Base-by-base conservation (phyloP, 2,888 invertebrate genomes). In the Phorcus lineatus region DNA sequence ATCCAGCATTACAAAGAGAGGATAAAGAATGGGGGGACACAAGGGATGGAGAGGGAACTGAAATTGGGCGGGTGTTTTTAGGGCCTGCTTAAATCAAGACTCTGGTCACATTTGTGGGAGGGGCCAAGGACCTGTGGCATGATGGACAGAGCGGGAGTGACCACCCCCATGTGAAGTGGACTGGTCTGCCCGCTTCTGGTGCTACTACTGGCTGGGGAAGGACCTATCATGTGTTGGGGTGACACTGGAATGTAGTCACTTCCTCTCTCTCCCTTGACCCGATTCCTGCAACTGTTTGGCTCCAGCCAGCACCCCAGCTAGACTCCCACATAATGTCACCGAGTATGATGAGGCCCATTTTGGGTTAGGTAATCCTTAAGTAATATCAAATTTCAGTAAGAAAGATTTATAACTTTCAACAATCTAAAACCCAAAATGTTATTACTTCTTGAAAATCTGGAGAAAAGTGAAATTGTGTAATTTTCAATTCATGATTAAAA, bases 251-350 rank as follows among this genome's bases (percentile, higher is more conserved):
- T 67, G 36, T 54, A 77, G 40, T 40, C 77, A 53, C 77, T 70
- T 53, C 55, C 76, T 55, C 70, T 77, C 70, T 77, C 24, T 79
- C 62, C 40, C 77, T 55, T 47, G 53, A 54, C 31, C 78, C 53
- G 53, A 31, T 53, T 78, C 78, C 70, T 36, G 19, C 36, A 70
- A 19, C 19, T 31, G n/a, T 19, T 70, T 70, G 70, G 70, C 24
- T 31, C 36, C 70, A 70, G 40, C 19, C 70, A 36, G 70, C 36
- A 31, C 28, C 36, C 19, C 19, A 36, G 31, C 70, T 70, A 36
- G 11, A 70, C 40, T 40, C 70, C 70, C 70, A 31, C 70, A 70
- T 40, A 36, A 70, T 70, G 70, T 70, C 70, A 70, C 70, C 7
- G 36, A 70, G 70, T 70, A 70, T 31, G n/a, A 36, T n/a, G 70